Evolutionary conservation across 2,888 invertebrate species (phyloP).

Genomic region (Bembecia ichneumoniformis): DNA sequence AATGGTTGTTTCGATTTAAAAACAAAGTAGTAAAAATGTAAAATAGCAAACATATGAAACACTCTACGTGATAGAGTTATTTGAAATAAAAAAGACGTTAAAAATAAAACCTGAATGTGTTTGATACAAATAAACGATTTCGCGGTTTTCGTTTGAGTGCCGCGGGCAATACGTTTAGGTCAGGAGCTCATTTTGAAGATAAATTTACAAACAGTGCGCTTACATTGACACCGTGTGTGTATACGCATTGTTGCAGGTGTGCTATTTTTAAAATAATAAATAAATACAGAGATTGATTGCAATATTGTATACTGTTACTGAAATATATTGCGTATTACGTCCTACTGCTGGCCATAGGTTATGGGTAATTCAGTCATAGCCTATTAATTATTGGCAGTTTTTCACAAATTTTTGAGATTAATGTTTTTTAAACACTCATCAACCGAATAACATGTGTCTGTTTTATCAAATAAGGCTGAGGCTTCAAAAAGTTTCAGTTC

Average conservation of each 20-base stretch:
- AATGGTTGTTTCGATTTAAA: too few relatives aligned
- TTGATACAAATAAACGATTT: slow-evolving; percentile 33
- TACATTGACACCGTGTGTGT: slow-evolving; percentile 32
- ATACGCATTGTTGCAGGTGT: slow-evolving; percentile 54
- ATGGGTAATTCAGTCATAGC: too few relatives aligned
- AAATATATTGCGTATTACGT: too few relatives aligned
- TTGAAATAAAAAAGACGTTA: slow-evolving; percentile 26
- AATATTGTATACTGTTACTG: too few relatives aligned
- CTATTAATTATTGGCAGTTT: too few relatives aligned
- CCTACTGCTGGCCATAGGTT: too few relatives aligned
- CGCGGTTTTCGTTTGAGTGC: slow-evolving; percentile 36
- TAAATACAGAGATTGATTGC: too few relatives aligned
- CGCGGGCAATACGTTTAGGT: slow-evolving; percentile 40
- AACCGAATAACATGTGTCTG: too few relatives aligned
- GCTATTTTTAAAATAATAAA: background rate
- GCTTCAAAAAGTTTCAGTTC: too few relatives aligned
- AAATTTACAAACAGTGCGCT: slow-evolving; percentile 53
- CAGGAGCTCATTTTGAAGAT: slow-evolving; percentile 52
- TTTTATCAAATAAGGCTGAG: too few relatives aligned
- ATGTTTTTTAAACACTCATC: too few relatives aligned
- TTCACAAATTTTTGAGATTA: too few relatives aligned
- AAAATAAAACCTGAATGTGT: slow-evolving; percentile 37
- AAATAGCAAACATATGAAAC: background rate
- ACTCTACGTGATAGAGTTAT: background rate
- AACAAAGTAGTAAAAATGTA: background rate